Evolutionary conservation across 2,113 vertebrate genomes (phyloP).

Genomic region (Zosterops hypoxanthus): DNA sequence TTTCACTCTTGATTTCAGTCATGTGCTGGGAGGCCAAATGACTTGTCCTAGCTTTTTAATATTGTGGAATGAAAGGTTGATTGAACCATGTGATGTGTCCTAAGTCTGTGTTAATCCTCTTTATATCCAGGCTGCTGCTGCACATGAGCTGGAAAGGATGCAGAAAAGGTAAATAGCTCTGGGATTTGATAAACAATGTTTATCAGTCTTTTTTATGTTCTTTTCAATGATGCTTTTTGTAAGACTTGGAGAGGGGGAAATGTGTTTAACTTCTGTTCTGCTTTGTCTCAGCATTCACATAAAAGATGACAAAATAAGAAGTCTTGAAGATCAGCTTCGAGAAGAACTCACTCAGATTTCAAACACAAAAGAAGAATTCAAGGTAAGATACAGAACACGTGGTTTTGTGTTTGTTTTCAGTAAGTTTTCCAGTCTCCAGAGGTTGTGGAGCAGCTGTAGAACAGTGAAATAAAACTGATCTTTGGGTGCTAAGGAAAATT

Average conservation of each 20-base stretch:
- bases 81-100: conserved; percentile 49
- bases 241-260: background rate
- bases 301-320: conserved; percentile 80
- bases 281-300: conserved; percentile 64
- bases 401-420: background rate
- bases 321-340: conserved; percentile 77
- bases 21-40: conserved; percentile 30
- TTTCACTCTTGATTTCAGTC: background rate
- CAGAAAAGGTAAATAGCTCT: conserved; percentile 78
- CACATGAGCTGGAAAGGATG: conserved; percentile 79
- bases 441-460: background rate
- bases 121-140: conserved; percentile 73
- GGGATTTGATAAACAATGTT: conserved; percentile 1
- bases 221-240: background rate
- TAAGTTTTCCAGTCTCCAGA: background rate
- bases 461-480: background rate
- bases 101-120: conserved; percentile 66
- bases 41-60: conserved; percentile 52
- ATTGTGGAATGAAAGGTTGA: conserved; percentile 38
- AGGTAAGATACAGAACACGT: conserved; percentile 55
- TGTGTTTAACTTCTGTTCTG: background rate
- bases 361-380: conserved; percentile 76
- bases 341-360: conserved; percentile 63
- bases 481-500: background rate
- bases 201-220: background rate